phyloP scores from a whole-genome alignment of 1,140 invertebrate genomes.

The Drosophila setifemur region DNA sequence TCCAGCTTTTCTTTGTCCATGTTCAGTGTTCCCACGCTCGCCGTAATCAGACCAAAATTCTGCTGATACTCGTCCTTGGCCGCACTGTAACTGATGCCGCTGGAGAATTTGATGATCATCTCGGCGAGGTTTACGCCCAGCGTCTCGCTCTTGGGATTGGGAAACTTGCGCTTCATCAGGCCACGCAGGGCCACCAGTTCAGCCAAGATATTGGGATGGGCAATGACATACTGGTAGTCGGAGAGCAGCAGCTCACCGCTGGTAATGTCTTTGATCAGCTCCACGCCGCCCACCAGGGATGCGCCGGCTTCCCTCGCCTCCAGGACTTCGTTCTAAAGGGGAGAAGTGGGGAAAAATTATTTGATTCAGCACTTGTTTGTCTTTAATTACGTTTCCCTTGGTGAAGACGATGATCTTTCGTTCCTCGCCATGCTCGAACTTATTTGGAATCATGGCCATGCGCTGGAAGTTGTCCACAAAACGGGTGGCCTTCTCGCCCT shows the following conservation, averaged over 20 bases:
- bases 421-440: conserved; percentile 86
- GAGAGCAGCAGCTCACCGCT: conserved; percentile 86
- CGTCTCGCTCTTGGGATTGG: conserved; percentile 87
- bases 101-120: conserved; percentile 86
- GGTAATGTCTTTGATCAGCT: conserved; percentile 89
- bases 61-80: conserved; percentile 86
- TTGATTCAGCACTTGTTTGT: no score
- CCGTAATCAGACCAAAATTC: conserved; percentile 87
- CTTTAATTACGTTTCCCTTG: conserved; percentile 83
- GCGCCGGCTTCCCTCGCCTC: conserved; percentile 88
- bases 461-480: conserved; percentile 86
- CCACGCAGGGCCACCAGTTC: conserved; percentile 89
- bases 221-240: conserved; percentile 90
- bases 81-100: conserved; percentile 87
- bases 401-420: conserved; percentile 88
- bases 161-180: conserved; percentile 89
- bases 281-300: conserved; percentile 86
- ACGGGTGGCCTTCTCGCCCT: conserved; percentile 84
- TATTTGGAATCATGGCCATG: conserved; percentile 85
- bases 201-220: conserved; percentile 90
- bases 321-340: conserved; percentile 83
- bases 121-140: conserved; percentile 85
- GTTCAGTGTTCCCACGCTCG: conserved; percentile 87
- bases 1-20: conserved; percentile 88
- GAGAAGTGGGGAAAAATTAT: not conserved